Evolutionary conservation across 2,113 vertebrate genomes (phyloP), one percentile per base, ranked within the genome.

Genomic region (Triplophysa siluroides): DNA sequence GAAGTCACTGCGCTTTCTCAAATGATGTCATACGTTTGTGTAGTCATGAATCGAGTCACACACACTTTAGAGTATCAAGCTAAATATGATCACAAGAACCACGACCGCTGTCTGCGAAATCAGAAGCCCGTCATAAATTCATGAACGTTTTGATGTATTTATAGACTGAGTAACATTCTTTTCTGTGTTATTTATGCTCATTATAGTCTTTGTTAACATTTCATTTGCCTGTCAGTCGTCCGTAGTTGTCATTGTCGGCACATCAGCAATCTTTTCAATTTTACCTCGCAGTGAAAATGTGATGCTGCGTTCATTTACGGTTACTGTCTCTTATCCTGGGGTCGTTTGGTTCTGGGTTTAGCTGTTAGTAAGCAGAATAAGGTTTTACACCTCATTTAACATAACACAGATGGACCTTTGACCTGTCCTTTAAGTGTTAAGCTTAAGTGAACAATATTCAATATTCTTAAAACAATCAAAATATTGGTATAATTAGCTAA

Each of bases 331-430:
- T 62, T 21, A 26, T 62, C 16, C 2, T 0, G 21, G 72, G 56
- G 21, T 4, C 1, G 41, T 45, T 19, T 62, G 3, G 16, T 26
- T 62, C 19, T 13, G 18, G n/a, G 24, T 75, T 18, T 0, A 9
- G 14, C 10, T 75, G 61, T 45, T 61, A 62, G 38, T 19, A 75
- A 43, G 13, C 14, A 45, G 56, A 14, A 18, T 74, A 24, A 19
- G 38, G n/a, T 75, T 62, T 52, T 12, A 64, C 19, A 19, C 26
- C 58, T 65, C 21, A 14, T 41, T 61, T 24, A 41, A 14, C 13
- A 65, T 29, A 72, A 64, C 50, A 10, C 29, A 4, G 14, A 41
- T 33, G 52, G 67, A 58, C 13, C 68, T 73, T 76, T 78, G 50
- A 56, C 45, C 47, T 71, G 43, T 21, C 23, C n/a, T n/a, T n/a